A percentile compares a stretch with the other conserved stretches of the same genome.
Evolutionary conservation across 2,113 vertebrate genomes (phyloP).

Genomic region (Puntigrus tetrazona): DNA sequence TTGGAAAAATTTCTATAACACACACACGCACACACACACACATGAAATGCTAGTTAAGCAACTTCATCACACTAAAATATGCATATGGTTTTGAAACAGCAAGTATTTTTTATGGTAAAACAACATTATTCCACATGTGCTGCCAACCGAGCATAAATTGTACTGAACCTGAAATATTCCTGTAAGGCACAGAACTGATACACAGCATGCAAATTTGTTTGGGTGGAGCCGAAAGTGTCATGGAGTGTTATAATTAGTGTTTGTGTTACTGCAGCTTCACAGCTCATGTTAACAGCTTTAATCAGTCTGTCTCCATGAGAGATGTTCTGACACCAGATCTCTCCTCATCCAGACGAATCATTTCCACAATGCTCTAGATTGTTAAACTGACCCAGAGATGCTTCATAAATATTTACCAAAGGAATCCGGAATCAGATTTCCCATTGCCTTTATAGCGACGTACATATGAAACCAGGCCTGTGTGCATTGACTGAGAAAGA

Average conservation of each 20-base stretch:
- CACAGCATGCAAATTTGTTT: neutral
- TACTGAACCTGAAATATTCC: neutral
- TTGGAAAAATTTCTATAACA: neutral
- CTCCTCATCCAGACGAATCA: conserved; percentile 4
- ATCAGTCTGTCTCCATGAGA: neutral
- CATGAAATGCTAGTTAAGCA: neutral
- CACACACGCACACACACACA: no score
- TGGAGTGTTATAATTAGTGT: neutral
- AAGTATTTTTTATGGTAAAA: neutral
- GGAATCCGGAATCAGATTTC: conserved; percentile 13
- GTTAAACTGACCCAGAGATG: conserved; percentile 10
- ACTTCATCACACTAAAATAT: neutral
- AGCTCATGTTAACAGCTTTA: neutral
- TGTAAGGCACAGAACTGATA: neutral
- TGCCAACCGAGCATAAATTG: neutral
- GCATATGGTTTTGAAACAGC: neutral
- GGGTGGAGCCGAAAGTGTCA: neutral
- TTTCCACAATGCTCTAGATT: neutral
- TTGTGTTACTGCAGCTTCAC: neutral
- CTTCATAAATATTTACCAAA: conserved; percentile 30
- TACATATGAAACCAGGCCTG: conserved; percentile 19
- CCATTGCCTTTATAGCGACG: neutral
- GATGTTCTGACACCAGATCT: conserved; percentile 5
- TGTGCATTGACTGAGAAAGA: conserved; percentile 7
- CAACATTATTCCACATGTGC: neutral